Percentiles rank a stretch among this genome's conserved stretches.
phyloP scores from a whole-genome alignment of 64 coral and sea anemone species.

The Platygyra sinensis region DNA sequence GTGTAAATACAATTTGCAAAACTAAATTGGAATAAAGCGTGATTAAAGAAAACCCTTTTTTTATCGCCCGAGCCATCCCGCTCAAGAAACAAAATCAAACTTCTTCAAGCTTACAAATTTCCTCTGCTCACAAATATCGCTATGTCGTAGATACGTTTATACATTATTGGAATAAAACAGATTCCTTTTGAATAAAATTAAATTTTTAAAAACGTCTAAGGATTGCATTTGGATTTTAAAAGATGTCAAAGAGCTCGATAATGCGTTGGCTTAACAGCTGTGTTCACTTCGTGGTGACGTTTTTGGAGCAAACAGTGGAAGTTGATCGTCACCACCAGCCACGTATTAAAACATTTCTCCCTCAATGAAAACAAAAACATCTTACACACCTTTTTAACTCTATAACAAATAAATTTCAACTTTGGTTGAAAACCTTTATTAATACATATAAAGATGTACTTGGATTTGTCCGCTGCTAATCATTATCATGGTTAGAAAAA shows the following conservation, averaged over 20 bases:
- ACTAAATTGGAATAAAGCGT: not conserved
- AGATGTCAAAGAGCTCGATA: not conserved
- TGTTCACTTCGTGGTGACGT: not conserved
- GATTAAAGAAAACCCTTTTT: not conserved
- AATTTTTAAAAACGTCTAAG: not conserved
- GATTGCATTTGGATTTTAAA: not conserved
- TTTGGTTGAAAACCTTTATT: no score
- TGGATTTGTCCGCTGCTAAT: no score
- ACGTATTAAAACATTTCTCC: not conserved
- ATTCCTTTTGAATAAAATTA: not conserved
- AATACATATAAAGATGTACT: no score
- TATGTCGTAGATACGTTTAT: not conserved
- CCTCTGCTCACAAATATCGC: no score
- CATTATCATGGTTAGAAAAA: no score
- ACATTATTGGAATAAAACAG: not conserved
- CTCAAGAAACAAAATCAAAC: no score
- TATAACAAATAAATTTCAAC: no score
- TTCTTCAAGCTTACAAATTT: no score
- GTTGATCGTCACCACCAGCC: not conserved
- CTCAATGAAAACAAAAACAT: not conserved
- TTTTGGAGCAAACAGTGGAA: not conserved
- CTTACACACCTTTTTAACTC: not conserved
- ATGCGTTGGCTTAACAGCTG: constrained; percentile 1
- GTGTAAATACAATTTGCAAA: constrained; percentile 11
- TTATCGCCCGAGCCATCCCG: not conserved